phyloP scores from a whole-genome alignment of 2,113 vertebrate species.

The Notechis scutatus region DNA sequence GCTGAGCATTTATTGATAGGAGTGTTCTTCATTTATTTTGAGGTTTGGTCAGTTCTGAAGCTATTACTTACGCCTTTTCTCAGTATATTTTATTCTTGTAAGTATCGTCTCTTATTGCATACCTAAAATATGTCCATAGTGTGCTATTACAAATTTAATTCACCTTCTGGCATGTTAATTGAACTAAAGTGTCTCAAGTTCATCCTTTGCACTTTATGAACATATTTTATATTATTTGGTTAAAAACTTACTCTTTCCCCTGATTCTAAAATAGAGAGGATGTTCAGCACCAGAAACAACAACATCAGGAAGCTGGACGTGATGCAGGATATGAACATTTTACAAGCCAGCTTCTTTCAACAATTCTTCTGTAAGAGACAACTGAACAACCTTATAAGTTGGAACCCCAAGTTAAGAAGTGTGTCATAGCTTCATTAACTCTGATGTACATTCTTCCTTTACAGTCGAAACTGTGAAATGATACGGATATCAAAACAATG shows the following conservation, averaged over 20 bases:
- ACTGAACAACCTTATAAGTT: background rate
- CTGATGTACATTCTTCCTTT: background rate
- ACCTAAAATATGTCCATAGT: background rate
- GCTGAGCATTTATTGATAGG: background rate
- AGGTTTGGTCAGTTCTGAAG: background rate
- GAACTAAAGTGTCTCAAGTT: background rate
- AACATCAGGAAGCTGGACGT: background rate
- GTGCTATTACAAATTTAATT: background rate
- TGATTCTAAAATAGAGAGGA: background rate
- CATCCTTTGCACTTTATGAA: background rate
- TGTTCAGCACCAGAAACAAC: background rate
- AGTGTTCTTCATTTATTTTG: background rate
- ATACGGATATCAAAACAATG: background rate
- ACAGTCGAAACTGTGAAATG: background rate
- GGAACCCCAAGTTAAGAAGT: background rate
- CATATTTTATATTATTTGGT: background rate
- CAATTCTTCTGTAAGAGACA: background rate
- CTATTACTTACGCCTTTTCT: background rate
- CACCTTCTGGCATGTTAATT: background rate
- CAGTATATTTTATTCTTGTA: background rate
- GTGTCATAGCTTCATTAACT: background rate
- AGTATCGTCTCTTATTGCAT: background rate
- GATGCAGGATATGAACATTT: background rate
- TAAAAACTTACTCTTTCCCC: background rate
- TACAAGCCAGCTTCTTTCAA: background rate